A percentile compares a stretch with the other conserved stretches of the same genome.
Conservation (phyloP, 2,888 invertebrate genomes). For the Abrostola triplasia region DNA sequence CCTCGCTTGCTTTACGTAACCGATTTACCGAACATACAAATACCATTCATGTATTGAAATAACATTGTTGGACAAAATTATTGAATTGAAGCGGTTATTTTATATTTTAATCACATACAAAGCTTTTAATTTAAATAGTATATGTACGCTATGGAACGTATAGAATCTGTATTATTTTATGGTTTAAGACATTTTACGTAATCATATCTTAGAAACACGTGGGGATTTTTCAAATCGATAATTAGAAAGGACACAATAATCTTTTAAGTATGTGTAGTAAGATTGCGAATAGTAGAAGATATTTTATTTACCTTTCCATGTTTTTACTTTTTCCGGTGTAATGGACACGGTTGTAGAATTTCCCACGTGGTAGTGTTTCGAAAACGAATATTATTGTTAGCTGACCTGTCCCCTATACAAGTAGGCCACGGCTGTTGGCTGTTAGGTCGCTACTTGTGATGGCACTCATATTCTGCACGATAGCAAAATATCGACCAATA, state of each 20-base stretch:
- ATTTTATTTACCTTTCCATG: too few relatives aligned
- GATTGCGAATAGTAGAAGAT: too few relatives aligned
- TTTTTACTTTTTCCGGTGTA: not conserved
- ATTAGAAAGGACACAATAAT: too few relatives aligned
- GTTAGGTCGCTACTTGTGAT: constrained; percentile 59
- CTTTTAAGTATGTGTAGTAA: too few relatives aligned
- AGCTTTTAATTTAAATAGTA: too few relatives aligned
- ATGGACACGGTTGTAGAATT: constrained; percentile 18
- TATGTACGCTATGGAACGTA: too few relatives aligned
- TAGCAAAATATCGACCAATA: constrained; percentile 39
- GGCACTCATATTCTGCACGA: constrained; percentile 60
- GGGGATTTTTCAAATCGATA: too few relatives aligned
- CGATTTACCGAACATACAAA: not conserved
- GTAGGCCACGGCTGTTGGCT: constrained; percentile 78
- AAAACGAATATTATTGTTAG: constrained; percentile 32
- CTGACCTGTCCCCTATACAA: constrained; percentile 60
- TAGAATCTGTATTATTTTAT: too few relatives aligned
- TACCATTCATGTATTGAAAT: not conserved
- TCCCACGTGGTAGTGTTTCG: constrained; percentile 39
- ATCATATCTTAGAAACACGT: too few relatives aligned
- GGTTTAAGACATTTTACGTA: too few relatives aligned
- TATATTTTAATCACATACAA: too few relatives aligned
- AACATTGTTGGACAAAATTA: not conserved
- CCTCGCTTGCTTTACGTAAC: constrained; percentile 44
- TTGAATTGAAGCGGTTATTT: not conserved